Conservation (phyloP, 2,888 invertebrate genomes). For the Bimastos eiseni region DNA sequence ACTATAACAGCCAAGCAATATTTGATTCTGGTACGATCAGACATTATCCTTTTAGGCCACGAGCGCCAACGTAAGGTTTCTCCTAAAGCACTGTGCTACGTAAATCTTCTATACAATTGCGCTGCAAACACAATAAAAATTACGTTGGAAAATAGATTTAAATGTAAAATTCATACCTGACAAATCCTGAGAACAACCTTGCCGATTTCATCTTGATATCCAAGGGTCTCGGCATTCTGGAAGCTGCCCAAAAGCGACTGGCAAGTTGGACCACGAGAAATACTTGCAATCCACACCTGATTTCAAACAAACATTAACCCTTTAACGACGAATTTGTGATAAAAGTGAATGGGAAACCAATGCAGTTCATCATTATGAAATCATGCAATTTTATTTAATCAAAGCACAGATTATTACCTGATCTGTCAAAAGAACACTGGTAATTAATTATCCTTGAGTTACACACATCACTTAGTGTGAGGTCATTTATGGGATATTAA, state of each 20-base stretch:
- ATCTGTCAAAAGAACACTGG: background rate
- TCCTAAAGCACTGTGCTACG: background rate
- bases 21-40: no score
- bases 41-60: background rate
- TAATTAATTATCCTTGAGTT: no score
- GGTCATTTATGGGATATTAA: background rate
- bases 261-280: conserved; percentile 65
- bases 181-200: conserved; percentile 66
- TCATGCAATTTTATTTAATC: background rate
- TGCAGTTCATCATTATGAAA: no score
- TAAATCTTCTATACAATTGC: background rate
- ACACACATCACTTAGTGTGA: background rate
- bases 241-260: conserved; percentile 65
- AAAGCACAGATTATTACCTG: background rate
- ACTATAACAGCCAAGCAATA: background rate
- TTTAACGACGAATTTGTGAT: no score
- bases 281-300: conserved; percentile 71
- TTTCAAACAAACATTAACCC: no score
- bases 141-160: background rate
- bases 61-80: background rate
- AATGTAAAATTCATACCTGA: conserved; percentile 46
- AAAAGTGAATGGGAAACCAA: no score
- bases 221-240: conserved; percentile 62
- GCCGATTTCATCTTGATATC: conserved; percentile 72
- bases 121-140: background rate